Conservation (phyloP, 2,113 vertebrate species). For the Planiliza haematocheilus region DNA sequence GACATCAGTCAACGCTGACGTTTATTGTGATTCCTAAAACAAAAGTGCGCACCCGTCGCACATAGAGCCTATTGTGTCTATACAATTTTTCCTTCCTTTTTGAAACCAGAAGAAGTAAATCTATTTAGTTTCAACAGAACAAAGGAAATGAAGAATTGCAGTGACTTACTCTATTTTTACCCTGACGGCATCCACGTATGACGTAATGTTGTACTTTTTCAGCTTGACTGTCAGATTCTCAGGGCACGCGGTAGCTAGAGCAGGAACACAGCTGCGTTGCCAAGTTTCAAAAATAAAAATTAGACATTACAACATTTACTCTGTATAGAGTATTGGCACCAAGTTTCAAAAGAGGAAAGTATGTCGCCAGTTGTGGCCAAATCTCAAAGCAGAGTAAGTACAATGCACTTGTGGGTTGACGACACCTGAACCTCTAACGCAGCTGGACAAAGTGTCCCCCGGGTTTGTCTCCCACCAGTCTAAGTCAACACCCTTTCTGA, state of each 20-base stretch:
- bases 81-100: not conserved
- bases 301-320: no score
- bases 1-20: no score
- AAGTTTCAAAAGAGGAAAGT: not conserved
- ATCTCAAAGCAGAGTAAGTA: no score
- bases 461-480: no score
- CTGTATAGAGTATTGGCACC: no score
- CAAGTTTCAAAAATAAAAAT: no score
- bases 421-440: fast-evolving
- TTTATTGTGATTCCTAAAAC: no score
- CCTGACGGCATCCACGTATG: constrained; percentile 8
- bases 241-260: not conserved
- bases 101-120: not conserved
- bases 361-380: not conserved
- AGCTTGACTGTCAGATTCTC: not conserved
- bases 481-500: not conserved
- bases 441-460: no score
- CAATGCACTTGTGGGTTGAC: no score
- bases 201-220: constrained; percentile 18
- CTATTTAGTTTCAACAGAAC: not conserved
- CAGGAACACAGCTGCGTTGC: no score
- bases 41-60: no score
- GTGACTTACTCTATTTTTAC: not conserved
- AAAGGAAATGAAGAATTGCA: not conserved
- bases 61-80: no score